Evolutionary conservation across 2,888 invertebrate species (phyloP), one percentile per base, ranked within the genome.

Genomic region (Polia nebulosa): DNA sequence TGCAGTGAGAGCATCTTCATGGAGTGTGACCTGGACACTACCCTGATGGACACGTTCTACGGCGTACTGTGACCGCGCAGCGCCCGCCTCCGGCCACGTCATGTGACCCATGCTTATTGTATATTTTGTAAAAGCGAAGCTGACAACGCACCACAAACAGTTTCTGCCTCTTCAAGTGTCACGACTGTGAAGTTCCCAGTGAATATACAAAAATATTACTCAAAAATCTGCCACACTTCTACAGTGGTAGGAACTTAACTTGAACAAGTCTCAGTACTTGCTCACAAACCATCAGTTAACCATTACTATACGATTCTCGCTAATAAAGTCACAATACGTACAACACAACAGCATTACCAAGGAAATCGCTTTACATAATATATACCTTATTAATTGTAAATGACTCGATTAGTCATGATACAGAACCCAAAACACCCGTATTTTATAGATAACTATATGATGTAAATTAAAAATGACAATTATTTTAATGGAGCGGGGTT

Each of bases 41-140:
- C 89, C 84, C 86, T 95, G 80, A 94, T 95, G 94, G 95, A 95
- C 79, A 92, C 94, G 62, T 92, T 95, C 86, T 95, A 95, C 89
- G 91, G 94, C 83, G 94, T 92, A 82, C 93, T 94, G 92, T 95
- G 92, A 94, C 85, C 80, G 78, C 67, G 61, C 62, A 44, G 58
- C 17, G 36, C n/a, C 56, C 52, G 44, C 68, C 36, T 17, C 58
- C 58, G 56, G 45, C 78, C 61, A 72, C 65, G 52, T 34, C 41
- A 13, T 41, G 76, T 56, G 20, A 76, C 72, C 66, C 60, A 80
- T 63, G 70, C 66, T 65, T 70, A 71, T 53, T 72, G 77, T 84
- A 86, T 82, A 85, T 85, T 83, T 83, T 85, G 84, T 84, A 82
- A 84, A 85, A 80, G 83, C 83, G 83, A 87, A 82, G 74, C 64